Evolutionary conservation across 92 coral and sea anemone genomes (phyloP), one percentile per base, ranked within the genome.

Genomic region (Siderastrea siderea): DNA sequence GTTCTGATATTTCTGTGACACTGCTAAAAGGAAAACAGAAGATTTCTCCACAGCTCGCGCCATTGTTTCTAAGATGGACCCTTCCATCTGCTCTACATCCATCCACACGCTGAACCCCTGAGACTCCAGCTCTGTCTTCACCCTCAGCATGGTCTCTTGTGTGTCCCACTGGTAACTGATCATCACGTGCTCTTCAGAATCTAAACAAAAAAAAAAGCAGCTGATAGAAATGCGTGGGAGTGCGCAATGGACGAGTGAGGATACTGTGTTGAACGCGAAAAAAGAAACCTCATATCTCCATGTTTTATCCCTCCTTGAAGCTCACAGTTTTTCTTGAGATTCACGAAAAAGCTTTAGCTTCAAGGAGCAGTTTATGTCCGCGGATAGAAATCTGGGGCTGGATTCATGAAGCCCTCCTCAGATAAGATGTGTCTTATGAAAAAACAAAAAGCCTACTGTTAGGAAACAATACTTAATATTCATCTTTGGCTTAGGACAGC

Each of bases 101-200:
- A 93, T 90, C 95, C 95, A 93, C 63, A 93, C 95, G 0, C 80
- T 75, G 58, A 68, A 71, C 1, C 94, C 95, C 14, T 82, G 83
- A 19, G 74, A 62, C 65, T 93, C 89, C 10, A 93, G 85, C 52
- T 78, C 87, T 60, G 66, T 57, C 78, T 93, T 93, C 16, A 93
- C 89, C 48, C 70, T 85, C 47, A 90, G 43, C 95, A 93, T 90
- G 3, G 83, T 76, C 14, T 71, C 50, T 82, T 93, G 95, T 9
- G 83, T 88, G 83, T 93, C 95, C 95, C 95, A 93, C 65, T 93
- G 95, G 82, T 93, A 93, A 69, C 95, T 93, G 47, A 93, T 90
- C 95, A 93, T 93, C 15, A 93, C 79, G 73, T 90, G 93, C 17
- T 86, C 70, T 38, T 77, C 71, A 7, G 91, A 87, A 81, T 87